Evolutionary conservation across 2,797 vertebrate species (phyloP).

Genomic region (Paedocypris micromegethes): DNA sequence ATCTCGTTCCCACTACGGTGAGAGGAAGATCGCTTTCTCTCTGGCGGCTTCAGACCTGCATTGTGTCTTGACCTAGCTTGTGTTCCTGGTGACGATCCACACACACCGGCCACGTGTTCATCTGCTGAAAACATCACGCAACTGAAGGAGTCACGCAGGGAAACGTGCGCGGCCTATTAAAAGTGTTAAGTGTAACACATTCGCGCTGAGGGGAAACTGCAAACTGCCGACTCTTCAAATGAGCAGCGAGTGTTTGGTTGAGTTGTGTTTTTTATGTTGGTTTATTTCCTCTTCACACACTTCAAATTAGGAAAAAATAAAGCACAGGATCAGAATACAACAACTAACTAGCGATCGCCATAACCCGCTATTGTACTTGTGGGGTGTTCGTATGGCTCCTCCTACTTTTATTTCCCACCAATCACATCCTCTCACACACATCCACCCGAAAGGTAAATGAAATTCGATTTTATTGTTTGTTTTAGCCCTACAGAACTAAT

Average conservation of each 20-base stretch:
- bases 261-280: slow-evolving; percentile 1
- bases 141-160: slow-evolving; percentile 3
- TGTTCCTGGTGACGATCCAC: slow-evolving; percentile 30
- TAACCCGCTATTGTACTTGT: too few relatives aligned
- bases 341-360: too few relatives aligned
- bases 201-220: background rate
- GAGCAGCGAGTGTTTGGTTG: too few relatives aligned
- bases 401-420: too few relatives aligned
- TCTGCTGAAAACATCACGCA: background rate
- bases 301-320: too few relatives aligned
- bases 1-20: slow-evolving; percentile 43
- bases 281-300: background rate
- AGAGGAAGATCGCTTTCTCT: slow-evolving; percentile 33
- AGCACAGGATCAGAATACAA: too few relatives aligned
- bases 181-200: slow-evolving; percentile 20
- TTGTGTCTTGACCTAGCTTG: slow-evolving; percentile 29
- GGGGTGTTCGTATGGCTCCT: too few relatives aligned
- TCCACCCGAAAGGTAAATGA: too few relatives aligned
- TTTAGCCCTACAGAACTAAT: too few relatives aligned
- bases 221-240: slow-evolving; percentile 5
- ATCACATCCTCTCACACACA: too few relatives aligned
- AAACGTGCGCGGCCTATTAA: slow-evolving; percentile 3
- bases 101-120: background rate
- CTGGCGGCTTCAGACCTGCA: slow-evolving; percentile 42
- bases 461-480: too few relatives aligned